Conservation (phyloP, 2,797 vertebrate genomes). For the Nyctibius grandis region DNA sequence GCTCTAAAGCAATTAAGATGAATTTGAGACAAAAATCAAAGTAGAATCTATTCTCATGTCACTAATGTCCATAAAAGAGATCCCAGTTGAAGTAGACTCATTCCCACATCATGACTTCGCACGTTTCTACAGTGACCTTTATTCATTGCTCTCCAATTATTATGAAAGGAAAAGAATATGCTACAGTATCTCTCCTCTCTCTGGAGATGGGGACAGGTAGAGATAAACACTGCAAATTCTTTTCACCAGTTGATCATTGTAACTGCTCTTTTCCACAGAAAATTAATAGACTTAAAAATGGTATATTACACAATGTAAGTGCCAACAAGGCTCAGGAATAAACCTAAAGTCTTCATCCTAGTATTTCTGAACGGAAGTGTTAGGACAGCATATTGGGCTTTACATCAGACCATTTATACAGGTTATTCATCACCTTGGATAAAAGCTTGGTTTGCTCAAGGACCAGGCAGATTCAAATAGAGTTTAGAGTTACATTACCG, state of each 20-base stretch:
- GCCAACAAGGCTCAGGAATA: neutral
- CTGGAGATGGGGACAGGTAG: neutral
- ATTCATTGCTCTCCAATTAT: neutral
- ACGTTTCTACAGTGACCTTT: neutral
- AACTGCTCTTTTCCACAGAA: neutral
- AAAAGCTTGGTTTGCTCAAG: neutral
- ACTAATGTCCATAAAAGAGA: neutral
- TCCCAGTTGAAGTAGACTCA: neutral
- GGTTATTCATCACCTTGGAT: neutral
- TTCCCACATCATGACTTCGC: neutral
- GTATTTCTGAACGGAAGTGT: neutral
- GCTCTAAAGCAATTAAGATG: neutral
- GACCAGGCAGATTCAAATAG: neutral
- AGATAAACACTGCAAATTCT: neutral
- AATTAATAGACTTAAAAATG: neutral
- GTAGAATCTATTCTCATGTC: neutral
- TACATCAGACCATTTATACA: neutral
- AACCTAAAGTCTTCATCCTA: neutral
- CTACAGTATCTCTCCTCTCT: neutral
- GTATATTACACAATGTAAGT: neutral
- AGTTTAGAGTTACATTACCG: conserved; percentile 74
- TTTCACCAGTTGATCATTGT: neutral
- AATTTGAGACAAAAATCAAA: neutral
- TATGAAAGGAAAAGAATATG: neutral
- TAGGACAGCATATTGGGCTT: neutral